Conservation (phyloP, 1,140 invertebrate species). For the Diprion similis region DNA sequence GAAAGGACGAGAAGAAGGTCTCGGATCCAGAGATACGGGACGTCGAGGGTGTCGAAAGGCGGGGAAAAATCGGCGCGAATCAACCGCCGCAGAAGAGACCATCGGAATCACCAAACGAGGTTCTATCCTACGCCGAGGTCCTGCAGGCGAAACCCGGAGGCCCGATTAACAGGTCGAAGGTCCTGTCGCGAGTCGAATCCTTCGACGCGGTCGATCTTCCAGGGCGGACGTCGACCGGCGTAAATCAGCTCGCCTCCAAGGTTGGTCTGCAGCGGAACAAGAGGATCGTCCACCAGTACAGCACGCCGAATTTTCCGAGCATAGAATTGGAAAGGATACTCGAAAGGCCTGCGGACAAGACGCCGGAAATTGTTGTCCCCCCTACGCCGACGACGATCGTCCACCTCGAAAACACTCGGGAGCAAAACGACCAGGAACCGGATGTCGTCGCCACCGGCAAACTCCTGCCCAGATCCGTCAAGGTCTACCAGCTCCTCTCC, state of each 20-base stretch:
- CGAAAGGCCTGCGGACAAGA: slow-evolving; percentile 22
- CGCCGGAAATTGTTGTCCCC: too few species aligned
- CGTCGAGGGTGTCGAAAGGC: slow-evolving; percentile 18
- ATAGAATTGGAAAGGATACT: slow-evolving; percentile 28
- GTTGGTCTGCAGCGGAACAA: not conserved
- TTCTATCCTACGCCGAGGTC: slow-evolving; percentile 8
- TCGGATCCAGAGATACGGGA: slow-evolving; percentile 45
- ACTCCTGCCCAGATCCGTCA: slow-evolving; percentile 35
- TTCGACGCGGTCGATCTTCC: slow-evolving; percentile 1
- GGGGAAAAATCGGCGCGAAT: not conserved
- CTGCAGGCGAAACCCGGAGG: not conserved
- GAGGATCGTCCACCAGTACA: slow-evolving; percentile 31
- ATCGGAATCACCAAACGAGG: not conserved
- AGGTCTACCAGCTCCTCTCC: slow-evolving; percentile 44
- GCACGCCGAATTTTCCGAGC: slow-evolving; percentile 27
- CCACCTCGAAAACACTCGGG: slow-evolving; percentile 2
- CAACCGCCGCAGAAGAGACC: not conserved
- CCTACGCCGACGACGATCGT: not conserved
- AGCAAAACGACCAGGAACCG: not conserved
- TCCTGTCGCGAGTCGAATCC: not conserved
- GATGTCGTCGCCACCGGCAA: not conserved
- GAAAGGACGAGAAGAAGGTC: slow-evolving; percentile 44
- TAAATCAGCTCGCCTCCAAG: not conserved
- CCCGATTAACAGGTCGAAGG: not conserved
- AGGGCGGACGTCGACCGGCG: not conserved